These are phyloP conservation scores for Crenuchus spilurus DNA, from an alignment of 2,797 vertebrate species.

Conservation along the genomic window DNA sequence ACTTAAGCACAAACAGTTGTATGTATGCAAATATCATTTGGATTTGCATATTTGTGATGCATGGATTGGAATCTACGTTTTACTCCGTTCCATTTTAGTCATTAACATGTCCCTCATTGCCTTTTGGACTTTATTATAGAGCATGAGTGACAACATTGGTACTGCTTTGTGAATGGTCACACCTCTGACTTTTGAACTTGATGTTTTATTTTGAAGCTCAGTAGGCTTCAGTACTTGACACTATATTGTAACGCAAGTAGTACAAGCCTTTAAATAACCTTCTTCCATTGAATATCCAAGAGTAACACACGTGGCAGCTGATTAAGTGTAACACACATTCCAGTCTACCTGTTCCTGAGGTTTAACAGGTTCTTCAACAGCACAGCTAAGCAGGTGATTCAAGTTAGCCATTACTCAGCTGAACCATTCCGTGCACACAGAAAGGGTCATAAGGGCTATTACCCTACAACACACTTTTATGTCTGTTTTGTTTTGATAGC, in stretches of 20 bases:
- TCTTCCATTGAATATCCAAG: not conserved
- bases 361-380: constrained; percentile 14
- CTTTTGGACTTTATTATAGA: too few species aligned
- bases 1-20: too few species aligned
- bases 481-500: too few species aligned
- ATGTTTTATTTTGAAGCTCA: too few species aligned
- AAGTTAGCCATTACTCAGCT: not conserved
- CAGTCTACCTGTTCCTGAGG: constrained; percentile 5
- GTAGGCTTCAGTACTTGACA: not conserved
- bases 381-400: not conserved
- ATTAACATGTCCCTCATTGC: too few species aligned
- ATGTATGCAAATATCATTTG: too few species aligned
- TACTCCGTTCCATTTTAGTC: too few species aligned
- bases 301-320: not conserved
- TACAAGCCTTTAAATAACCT: not conserved
- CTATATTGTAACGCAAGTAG: not conserved
- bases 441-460: not conserved
- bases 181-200: not conserved
- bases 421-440: not conserved
- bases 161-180: not conserved
- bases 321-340: constrained; percentile 6
- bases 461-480: not conserved
- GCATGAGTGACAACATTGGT: too few species aligned
- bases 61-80: too few species aligned
- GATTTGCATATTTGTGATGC: too few species aligned